Evolutionary conservation across 1,140 invertebrate species (phyloP).

Genomic region (Formica exsecta): DNA sequence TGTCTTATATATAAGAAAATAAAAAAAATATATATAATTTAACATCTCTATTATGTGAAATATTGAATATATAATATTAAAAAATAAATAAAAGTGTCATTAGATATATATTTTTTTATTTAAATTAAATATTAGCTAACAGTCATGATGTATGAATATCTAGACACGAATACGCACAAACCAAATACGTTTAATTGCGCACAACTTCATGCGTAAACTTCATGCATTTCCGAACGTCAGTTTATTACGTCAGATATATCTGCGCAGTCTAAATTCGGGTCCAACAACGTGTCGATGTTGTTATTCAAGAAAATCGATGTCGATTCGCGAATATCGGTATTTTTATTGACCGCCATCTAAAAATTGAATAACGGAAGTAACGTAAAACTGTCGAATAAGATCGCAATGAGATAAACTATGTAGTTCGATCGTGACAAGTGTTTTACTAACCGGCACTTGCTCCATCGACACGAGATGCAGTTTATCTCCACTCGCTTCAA

Average conservation of each 20-base stretch:
- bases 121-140: too few species aligned
- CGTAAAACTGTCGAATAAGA: background rate
- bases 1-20: too few species aligned
- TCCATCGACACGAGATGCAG: background rate
- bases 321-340: background rate
- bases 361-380: background rate
- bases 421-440: background rate
- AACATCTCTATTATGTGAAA: too few species aligned
- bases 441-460: slow-evolving; percentile 1
- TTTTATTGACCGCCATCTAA: background rate
- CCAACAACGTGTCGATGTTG: too few species aligned
- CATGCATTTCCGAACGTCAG: background rate
- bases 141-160: background rate
- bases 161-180: background rate
- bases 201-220: background rate
- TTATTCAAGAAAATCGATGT: background rate
- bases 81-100: too few species aligned
- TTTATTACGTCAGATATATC: too few species aligned
- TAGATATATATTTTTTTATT: too few species aligned
- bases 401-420: background rate
- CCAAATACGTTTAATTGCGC: background rate
- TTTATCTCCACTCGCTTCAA: slow-evolving; percentile 12
- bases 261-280: too few species aligned
- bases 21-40: too few species aligned
- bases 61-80: too few species aligned